A percentile compares a stretch with the other conserved stretches of the same genome.
phyloP scores from a whole-genome alignment of 2,888 invertebrate species.

The Cheiracanthium punctorium region DNA sequence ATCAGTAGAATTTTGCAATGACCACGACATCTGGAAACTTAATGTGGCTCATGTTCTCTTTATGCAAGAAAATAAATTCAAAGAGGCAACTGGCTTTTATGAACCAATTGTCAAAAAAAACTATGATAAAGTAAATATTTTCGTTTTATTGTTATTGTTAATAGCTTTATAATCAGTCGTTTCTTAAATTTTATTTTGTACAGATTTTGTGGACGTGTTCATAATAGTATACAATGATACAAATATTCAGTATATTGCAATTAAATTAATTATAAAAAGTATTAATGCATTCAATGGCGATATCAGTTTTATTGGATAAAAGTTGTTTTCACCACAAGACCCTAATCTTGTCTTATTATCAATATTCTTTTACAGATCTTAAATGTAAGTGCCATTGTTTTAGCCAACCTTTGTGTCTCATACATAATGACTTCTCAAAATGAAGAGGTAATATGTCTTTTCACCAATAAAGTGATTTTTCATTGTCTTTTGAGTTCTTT shows the following conservation, averaged over 20 bases:
- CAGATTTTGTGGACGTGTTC: too few relatives aligned
- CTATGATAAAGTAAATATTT: slow-evolving; percentile 85
- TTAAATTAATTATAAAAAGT: too few relatives aligned
- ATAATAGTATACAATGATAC: too few relatives aligned
- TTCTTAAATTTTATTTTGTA: too few relatives aligned
- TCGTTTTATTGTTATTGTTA: too few relatives aligned
- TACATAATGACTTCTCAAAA: slow-evolving; percentile 99
- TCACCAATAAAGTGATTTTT: not conserved
- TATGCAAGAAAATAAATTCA: slow-evolving; percentile 99
- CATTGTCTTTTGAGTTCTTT: not conserved
- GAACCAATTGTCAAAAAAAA: slow-evolving; percentile 97
- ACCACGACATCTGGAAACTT: slow-evolving; percentile 96
- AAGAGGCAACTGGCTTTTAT: slow-evolving; percentile 97
- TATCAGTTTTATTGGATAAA: not conserved
- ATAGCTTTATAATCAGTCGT: too few relatives aligned
- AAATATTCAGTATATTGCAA: too few relatives aligned
- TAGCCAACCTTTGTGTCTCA: slow-evolving; percentile 98
- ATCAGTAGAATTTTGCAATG: slow-evolving; percentile 98
- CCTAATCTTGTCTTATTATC: not conserved
- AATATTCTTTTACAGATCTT: slow-evolving; percentile 83
- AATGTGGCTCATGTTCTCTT: slow-evolving; percentile 99
- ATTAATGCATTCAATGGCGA: too few relatives aligned
- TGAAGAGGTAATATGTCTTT: slow-evolving; percentile 83
- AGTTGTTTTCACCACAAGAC: not conserved
- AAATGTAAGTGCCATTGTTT: slow-evolving; percentile 95